These are phyloP conservation scores for Argyresthia goedartella DNA, from an alignment of 2,888 invertebrate species.

Conservation along the genomic window DNA sequence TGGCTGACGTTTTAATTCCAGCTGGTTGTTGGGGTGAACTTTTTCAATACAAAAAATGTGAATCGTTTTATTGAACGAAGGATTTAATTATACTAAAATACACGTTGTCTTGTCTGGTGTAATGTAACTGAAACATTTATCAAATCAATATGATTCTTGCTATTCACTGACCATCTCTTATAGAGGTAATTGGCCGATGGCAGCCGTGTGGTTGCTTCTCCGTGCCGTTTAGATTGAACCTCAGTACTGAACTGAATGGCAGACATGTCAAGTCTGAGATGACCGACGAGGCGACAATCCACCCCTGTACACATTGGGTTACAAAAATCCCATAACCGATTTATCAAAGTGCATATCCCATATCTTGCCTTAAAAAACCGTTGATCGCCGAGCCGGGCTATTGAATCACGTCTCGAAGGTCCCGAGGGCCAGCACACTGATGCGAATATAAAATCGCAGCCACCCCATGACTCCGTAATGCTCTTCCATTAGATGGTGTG, in stretches of 20 bases:
- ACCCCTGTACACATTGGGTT: background rate
- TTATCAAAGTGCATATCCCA: constrained; percentile 32
- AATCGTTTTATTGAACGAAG: no score
- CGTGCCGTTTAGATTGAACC: no score
- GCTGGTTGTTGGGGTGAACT: constrained; percentile 37
- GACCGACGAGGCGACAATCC: no score
- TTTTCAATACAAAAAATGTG: background rate
- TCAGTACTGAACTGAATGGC: no score
- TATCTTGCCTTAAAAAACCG: constrained; percentile 38
- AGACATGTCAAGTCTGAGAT: no score
- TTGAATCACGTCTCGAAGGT: constrained; percentile 51
- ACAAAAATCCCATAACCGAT: constrained; percentile 23
- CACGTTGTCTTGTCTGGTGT: no score
- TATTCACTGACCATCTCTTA: no score
- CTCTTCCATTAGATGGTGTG: constrained; percentile 51
- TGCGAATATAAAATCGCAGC: constrained; percentile 64
- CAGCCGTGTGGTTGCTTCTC: no score
- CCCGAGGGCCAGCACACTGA: constrained; percentile 48
- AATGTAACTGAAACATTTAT: no score
- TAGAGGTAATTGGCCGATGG: no score
- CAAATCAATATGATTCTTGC: no score
- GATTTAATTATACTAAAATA: no score
- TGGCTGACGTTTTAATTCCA: constrained; percentile 67
- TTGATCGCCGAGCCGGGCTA: constrained; percentile 39
- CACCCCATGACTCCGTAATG: constrained; percentile 58